Evolutionary conservation across 2,797 vertebrate species (phyloP).

Genomic region (Capromys pilorides): DNA sequence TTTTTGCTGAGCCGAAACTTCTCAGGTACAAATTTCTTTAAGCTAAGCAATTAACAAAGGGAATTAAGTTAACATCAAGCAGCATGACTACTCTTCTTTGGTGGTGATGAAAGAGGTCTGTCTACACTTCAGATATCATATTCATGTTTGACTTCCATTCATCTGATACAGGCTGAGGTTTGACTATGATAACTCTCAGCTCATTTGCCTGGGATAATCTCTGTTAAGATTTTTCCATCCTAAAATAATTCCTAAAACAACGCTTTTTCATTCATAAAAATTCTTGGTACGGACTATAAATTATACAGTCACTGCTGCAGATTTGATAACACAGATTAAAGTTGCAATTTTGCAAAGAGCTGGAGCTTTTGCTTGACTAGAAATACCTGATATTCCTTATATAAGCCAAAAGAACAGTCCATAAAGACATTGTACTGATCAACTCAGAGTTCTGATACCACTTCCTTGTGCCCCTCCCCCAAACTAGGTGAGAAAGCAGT

Average conservation of each 20-base stretch:
- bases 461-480: background rate
- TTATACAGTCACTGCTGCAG: background rate
- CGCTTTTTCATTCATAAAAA: background rate
- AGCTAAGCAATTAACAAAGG: conserved; percentile 32
- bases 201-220: background rate
- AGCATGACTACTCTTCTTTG: background rate
- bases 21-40: conserved; percentile 55
- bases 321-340: background rate
- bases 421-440: background rate
- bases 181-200: background rate
- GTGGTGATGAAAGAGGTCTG: background rate
- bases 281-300: background rate
- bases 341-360: background rate
- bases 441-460: background rate
- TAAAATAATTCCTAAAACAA: background rate
- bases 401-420: background rate
- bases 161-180: background rate
- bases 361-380: background rate
- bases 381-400: background rate
- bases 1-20: conserved; percentile 48
- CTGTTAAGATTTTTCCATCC: background rate
- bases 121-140: background rate
- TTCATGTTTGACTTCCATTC: background rate
- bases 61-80: background rate
- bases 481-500: background rate